These are phyloP conservation scores for Pandemis heparana DNA, from an alignment of 2,888 invertebrate species.

Conservation along the genomic window DNA sequence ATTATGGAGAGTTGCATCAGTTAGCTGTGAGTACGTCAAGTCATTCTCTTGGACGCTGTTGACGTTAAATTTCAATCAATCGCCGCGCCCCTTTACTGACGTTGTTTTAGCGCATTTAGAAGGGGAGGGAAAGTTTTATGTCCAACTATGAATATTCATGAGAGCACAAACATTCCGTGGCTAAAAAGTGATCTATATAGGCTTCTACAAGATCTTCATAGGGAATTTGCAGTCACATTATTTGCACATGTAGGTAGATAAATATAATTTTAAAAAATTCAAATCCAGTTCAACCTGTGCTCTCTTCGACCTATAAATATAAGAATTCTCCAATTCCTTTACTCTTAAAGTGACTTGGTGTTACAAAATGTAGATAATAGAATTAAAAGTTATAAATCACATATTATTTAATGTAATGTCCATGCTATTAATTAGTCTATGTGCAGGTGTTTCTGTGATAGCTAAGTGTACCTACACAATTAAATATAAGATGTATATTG, in stretches of 20 bases:
- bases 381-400: too few relatives aligned
- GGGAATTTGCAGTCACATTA: background rate
- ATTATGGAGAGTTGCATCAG: slow-evolving; percentile 1
- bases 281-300: background rate
- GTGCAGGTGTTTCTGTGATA: too few relatives aligned
- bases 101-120: slow-evolving; percentile 14
- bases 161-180: slow-evolving; percentile 18
- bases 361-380: too few relatives aligned
- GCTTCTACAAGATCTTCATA: background rate
- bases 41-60: slow-evolving; percentile 13
- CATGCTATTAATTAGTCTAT: too few relatives aligned
- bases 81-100: slow-evolving; percentile 16
- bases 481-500: too few relatives aligned
- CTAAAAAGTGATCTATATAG: background rate
- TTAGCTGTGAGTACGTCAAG: background rate
- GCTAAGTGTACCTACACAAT: too few relatives aligned
- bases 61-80: background rate
- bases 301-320: background rate
- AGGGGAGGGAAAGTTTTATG: slow-evolving; percentile 36
- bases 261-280: background rate
- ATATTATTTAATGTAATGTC: too few relatives aligned
- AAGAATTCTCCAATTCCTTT: background rate
- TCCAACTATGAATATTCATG: slow-evolving; percentile 21
- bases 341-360: too few relatives aligned
- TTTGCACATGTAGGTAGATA: background rate